phyloP scores from a whole-genome alignment of 2,888 invertebrate genomes.

The Cylloceria caligata region DNA sequence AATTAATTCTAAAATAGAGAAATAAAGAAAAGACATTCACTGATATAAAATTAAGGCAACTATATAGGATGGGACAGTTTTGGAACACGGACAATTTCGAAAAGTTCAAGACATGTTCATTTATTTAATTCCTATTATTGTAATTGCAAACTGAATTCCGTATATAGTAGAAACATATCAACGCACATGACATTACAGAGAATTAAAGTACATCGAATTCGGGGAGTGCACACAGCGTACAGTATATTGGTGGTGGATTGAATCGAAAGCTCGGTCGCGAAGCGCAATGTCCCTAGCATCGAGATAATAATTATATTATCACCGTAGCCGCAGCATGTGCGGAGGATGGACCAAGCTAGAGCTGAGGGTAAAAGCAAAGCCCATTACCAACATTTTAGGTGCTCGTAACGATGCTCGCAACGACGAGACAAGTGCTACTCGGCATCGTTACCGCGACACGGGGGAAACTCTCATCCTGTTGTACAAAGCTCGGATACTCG shows the following conservation, averaged over 20 bases:
- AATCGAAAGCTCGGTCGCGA: slow-evolving; percentile 57
- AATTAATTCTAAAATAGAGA: too few relatives aligned
- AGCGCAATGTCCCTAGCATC: slow-evolving; percentile 63
- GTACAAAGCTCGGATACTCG: slow-evolving; percentile 44
- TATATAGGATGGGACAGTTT: too few relatives aligned
- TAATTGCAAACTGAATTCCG: too few relatives aligned
- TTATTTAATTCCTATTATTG: too few relatives aligned
- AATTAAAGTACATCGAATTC: too few relatives aligned
- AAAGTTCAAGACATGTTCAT: too few relatives aligned
- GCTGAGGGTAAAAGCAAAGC: slow-evolving; percentile 65
- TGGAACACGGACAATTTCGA: too few relatives aligned
- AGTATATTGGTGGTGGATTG: slow-evolving; percentile 15
- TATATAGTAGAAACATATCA: too few relatives aligned
- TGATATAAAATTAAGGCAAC: too few relatives aligned
- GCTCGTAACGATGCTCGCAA: slow-evolving; percentile 67
- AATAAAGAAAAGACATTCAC: too few relatives aligned
- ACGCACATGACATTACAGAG: too few relatives aligned
- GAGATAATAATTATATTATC: slow-evolving; percentile 67
- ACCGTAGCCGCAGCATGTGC: slow-evolving; percentile 60
- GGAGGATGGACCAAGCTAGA: slow-evolving; percentile 45
- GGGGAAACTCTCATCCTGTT: slow-evolving; percentile 50
- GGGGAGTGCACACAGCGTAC: too few relatives aligned
- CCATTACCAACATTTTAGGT: slow-evolving; percentile 69
- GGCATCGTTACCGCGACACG: slow-evolving; percentile 61
- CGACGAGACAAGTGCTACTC: slow-evolving; percentile 69